Evolutionary conservation across 2,888 invertebrate species (phyloP).

Genomic region (Thera obeliscata): DNA sequence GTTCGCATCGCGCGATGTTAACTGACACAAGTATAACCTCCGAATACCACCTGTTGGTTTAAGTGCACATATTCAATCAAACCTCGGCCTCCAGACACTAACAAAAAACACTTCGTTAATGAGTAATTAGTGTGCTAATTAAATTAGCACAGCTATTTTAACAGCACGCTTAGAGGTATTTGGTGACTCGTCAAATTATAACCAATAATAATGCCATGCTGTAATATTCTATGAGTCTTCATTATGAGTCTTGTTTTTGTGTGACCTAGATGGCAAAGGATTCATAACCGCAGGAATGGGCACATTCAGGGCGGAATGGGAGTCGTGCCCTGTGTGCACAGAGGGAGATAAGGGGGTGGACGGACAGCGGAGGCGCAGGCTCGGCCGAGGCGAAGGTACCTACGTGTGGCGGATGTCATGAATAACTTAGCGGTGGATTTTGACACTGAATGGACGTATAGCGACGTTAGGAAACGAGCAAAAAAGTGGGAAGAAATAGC

Average conservation of each 20-base stretch:
- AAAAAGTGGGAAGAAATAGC: too few relatives aligned
- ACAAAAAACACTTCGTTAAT: not conserved
- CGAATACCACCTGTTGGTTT: not conserved
- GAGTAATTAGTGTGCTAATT: constrained; percentile 5
- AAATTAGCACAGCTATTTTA: constrained; percentile 7
- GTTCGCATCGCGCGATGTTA: not conserved
- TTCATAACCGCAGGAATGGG: constrained; percentile 52
- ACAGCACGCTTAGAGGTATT: constrained; percentile 6
- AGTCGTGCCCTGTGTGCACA: constrained; percentile 64
- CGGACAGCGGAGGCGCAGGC: constrained; percentile 42
- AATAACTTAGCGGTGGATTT: constrained; percentile 67
- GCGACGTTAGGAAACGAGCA: constrained; percentile 4
- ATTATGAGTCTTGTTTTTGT: constrained; percentile 26
- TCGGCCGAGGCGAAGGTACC: constrained; percentile 36
- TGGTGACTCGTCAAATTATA: constrained; percentile 7
- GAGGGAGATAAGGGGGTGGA: constrained; percentile 60
- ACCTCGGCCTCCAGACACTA: not conserved
- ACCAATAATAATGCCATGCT: constrained; percentile 12
- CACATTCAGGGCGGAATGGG: constrained; percentile 62
- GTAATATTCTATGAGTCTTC: constrained; percentile 10
- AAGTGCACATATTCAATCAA: not conserved
- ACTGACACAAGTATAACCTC: not conserved
- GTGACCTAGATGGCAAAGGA: constrained; percentile 48
- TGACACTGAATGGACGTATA: constrained; percentile 56
- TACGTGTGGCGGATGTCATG: constrained; percentile 60